Evolutionary conservation across 2,888 invertebrate genomes (phyloP).

Genomic region (Macrosiphum euphorbiae): DNA sequence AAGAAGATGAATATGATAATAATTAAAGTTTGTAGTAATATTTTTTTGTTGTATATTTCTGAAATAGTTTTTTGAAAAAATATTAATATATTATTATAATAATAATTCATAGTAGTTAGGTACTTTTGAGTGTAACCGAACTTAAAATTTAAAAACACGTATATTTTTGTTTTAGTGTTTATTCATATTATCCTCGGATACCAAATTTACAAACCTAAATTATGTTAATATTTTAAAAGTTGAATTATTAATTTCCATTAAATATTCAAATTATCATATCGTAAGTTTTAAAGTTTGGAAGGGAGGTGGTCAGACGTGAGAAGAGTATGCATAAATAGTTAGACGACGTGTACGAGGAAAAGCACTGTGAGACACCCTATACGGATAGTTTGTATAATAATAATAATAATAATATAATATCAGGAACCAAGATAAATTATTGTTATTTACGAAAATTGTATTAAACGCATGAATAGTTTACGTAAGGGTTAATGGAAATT

Average conservation of each 20-base stretch:
- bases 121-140: neutral
- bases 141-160: neutral
- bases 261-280: neutral
- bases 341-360: neutral
- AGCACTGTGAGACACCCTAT: neutral
- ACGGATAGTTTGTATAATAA: neutral
- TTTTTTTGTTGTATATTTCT: neutral
- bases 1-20: neutral
- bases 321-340: no score
- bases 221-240: neutral
- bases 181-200: neutral
- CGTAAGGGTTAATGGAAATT: neutral
- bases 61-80: neutral
- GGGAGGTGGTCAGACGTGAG: neutral
- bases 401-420: slow-evolving; percentile 20
- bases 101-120: neutral
- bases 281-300: neutral
- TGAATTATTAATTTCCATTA: neutral
- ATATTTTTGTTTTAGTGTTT: neutral
- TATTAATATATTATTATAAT: neutral
- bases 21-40: neutral
- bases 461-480: slow-evolving; percentile 8
- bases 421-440: slow-evolving; percentile 9
- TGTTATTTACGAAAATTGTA: slow-evolving; percentile 17
- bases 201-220: neutral